Evolutionary conservation across 2,888 invertebrate species (phyloP).

Genomic region (Caenorhabditis parvicauda): DNA sequence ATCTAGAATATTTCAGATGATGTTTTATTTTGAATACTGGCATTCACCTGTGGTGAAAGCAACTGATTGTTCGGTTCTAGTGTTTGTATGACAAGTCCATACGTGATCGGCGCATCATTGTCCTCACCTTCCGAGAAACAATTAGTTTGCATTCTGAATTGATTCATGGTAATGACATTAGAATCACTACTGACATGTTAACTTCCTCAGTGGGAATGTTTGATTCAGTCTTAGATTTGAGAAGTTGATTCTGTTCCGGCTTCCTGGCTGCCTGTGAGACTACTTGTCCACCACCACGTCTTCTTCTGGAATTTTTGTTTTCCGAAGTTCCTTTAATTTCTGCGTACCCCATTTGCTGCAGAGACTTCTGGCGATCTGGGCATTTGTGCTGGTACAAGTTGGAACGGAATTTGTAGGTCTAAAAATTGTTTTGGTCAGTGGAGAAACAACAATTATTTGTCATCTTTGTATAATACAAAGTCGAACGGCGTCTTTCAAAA

Average conservation of each 20-base stretch:
- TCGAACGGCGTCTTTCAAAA: no score
- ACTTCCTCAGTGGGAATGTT: slow-evolving; percentile 17
- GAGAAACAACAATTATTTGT: no score
- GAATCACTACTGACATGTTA: neutral
- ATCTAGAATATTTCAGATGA: neutral
- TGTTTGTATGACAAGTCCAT: slow-evolving; percentile 35
- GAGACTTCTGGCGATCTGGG: slow-evolving; percentile 52
- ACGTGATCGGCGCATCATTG: slow-evolving; percentile 39
- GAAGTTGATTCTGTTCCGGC: slow-evolving; percentile 21
- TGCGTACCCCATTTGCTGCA: slow-evolving; percentile 24
- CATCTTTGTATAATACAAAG: no score
- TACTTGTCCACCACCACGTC: slow-evolving; percentile 15
- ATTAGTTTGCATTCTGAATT: slow-evolving; percentile 7
- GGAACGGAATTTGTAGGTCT: slow-evolving; percentile 62
- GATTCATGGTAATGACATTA: no score
- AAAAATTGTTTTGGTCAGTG: slow-evolving; percentile 13
- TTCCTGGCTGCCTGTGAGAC: slow-evolving; percentile 9
- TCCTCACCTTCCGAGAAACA: slow-evolving; percentile 35
- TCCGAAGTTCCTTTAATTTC: neutral
- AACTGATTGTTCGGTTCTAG: no score
- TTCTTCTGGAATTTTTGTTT: slow-evolving; percentile 4
- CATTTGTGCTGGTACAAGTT: slow-evolving; percentile 63
- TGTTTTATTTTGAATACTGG: no score
- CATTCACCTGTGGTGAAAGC: neutral
- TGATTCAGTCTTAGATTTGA: slow-evolving; percentile 33